phyloP scores from a whole-genome alignment of 2,888 invertebrate genomes.

The Lithophane ornitopus region DNA sequence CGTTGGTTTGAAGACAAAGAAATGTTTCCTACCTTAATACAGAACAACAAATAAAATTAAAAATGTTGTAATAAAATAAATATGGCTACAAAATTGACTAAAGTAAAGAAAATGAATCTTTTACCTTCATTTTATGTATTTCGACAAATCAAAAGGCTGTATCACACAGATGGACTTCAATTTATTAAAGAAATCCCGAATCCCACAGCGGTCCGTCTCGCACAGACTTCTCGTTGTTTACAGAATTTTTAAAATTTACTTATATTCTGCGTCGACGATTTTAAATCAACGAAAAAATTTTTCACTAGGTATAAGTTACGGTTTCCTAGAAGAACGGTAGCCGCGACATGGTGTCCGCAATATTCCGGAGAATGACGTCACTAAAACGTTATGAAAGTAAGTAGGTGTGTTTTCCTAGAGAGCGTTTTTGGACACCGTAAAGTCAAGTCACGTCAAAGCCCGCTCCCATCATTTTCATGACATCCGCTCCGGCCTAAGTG shows the following conservation, averaged over 20 bases:
- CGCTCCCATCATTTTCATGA: background rate
- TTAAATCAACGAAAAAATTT: background rate
- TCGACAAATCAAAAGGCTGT: slow-evolving; percentile 6
- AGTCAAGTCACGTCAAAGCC: background rate
- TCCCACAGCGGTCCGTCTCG: slow-evolving; percentile 7
- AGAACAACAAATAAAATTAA: background rate
- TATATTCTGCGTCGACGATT: background rate
- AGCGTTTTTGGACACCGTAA: background rate
- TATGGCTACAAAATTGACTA: background rate
- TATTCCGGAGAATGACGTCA: too few species aligned
- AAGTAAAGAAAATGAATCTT: slow-evolving; percentile 1
- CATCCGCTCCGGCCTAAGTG: background rate
- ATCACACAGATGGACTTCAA: slow-evolving; percentile 23
- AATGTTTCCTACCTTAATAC: background rate
- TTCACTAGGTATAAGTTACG: background rate
- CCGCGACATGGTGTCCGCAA: background rate
- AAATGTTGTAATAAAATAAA: background rate
- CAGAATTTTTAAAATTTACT: slow-evolving; percentile 8
- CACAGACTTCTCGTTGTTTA: slow-evolving; percentile 12
- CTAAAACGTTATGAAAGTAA: background rate
- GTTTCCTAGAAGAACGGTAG: background rate
- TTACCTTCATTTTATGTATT: slow-evolving; percentile 17
- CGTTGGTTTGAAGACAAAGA: background rate
- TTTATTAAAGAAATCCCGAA: slow-evolving; percentile 17
- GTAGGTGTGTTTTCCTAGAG: background rate